These are phyloP conservation scores for Drosophila kanekoi DNA, from an alignment of 2,888 invertebrate species.

Conservation along the genomic window DNA sequence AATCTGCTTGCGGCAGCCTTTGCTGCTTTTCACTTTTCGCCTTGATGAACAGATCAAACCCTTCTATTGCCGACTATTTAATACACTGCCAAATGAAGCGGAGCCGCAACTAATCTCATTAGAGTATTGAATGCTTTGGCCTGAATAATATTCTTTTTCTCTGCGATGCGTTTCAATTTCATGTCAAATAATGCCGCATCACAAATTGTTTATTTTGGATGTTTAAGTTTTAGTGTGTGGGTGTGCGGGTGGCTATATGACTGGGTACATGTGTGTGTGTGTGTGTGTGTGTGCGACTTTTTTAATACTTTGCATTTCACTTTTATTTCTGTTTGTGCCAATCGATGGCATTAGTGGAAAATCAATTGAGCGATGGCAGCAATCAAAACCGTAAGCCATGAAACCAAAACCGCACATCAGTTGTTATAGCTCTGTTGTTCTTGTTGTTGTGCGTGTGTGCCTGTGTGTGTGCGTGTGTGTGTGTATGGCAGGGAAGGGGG, in stretches of 20 bases:
- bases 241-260: conserved; percentile 1
- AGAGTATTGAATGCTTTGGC: conserved; percentile 52
- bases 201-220: conserved; percentile 67
- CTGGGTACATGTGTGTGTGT: conserved; percentile 13
- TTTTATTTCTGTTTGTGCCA: conserved; percentile 68
- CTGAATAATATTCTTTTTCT: conserved; percentile 35
- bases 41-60: conserved; percentile 33
- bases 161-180: conserved; percentile 59
- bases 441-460: conserved; percentile 12
- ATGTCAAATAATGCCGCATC: conserved; percentile 54
- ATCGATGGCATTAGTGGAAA: conserved; percentile 77
- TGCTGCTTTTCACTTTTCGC: conserved; percentile 55
- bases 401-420: conserved; percentile 76
- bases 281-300: conserved; percentile 15
- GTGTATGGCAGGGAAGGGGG: no score
- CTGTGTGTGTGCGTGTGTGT: conserved; percentile 19
- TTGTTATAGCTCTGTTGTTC: conserved; percentile 29
- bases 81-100: conserved; percentile 58
- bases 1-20: conserved; percentile 30
- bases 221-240: conserved; percentile 40
- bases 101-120: conserved; percentile 67
- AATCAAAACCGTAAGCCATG: conserved; percentile 78
- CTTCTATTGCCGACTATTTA: conserved; percentile 27
- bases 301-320: conserved; percentile 71
- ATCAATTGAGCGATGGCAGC: conserved; percentile 80